Conservation (phyloP, 2,888 invertebrate species). For the Heliconius erato region DNA sequence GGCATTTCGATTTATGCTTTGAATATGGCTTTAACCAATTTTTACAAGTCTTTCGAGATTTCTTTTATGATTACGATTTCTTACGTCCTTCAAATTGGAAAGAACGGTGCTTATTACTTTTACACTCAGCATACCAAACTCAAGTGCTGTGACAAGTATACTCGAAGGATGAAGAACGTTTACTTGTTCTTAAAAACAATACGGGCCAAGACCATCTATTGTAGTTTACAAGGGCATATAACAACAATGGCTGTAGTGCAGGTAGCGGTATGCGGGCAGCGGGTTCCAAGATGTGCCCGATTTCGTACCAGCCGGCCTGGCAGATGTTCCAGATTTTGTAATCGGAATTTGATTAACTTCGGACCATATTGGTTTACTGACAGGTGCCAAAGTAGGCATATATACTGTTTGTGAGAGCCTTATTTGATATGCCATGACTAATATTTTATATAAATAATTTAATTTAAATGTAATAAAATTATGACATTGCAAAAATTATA, state of each 20-base stretch:
- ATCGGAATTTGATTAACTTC: slow-evolving; percentile 55
- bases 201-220: slow-evolving; percentile 74
- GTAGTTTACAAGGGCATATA: slow-evolving; percentile 61
- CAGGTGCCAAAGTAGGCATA: slow-evolving; percentile 37
- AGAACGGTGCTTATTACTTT: slow-evolving; percentile 32
- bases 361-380: slow-evolving; percentile 35
- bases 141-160: slow-evolving; percentile 66
- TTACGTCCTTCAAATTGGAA: slow-evolving; percentile 10
- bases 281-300: slow-evolving; percentile 71
- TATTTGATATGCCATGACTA: not conserved
- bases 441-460: not conserved
- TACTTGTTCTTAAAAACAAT: slow-evolving; percentile 74
- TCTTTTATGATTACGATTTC: slow-evolving; percentile 28
- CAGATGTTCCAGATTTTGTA: slow-evolving; percentile 66
- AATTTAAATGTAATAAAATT: not conserved
- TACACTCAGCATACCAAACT: slow-evolving; percentile 58
- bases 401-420: not conserved
- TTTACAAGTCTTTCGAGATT: not conserved
- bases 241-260: slow-evolving; percentile 73
- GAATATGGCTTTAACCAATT: slow-evolving; percentile 18
- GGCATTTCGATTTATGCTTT: not conserved
- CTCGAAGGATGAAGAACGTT: slow-evolving; percentile 64
- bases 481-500: not conserved
- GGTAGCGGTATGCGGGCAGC: slow-evolving; percentile 82
- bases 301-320: slow-evolving; percentile 68